These are phyloP conservation scores for Cancer borealis DNA, from an alignment of 2,888 invertebrate genomes.

Conservation along the genomic window DNA sequence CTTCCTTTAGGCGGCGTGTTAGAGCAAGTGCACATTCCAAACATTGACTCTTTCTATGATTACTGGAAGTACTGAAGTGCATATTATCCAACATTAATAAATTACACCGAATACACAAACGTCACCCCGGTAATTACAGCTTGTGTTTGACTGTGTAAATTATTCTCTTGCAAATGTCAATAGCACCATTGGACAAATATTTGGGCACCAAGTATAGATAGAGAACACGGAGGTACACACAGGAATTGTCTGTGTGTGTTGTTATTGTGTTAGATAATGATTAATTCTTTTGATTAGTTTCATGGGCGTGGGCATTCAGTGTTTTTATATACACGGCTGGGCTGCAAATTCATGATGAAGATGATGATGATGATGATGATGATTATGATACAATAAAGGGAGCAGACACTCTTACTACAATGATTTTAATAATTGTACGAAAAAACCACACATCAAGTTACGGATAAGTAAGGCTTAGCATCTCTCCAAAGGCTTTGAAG, in stretches of 20 bases:
- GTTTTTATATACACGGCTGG: too few species aligned
- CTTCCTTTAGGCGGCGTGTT: neutral
- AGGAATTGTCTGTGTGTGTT: neutral
- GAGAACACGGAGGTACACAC: neutral
- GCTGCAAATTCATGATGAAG: too few species aligned
- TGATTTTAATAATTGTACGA: too few species aligned
- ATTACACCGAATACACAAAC: neutral
- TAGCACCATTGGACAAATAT: neutral
- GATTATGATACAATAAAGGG: too few species aligned
- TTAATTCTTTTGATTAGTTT: too few species aligned
- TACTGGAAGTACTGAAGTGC: neutral
- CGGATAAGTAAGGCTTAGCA: too few species aligned
- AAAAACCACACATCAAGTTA: too few species aligned
- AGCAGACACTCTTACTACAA: too few species aligned
- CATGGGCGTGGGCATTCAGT: too few species aligned
- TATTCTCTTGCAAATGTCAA: constrained; percentile 11
- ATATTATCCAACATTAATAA: constrained; percentile 20
- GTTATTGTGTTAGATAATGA: neutral
- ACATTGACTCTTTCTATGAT: constrained; percentile 11
- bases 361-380: too few species aligned
- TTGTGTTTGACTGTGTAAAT: constrained; percentile 5
- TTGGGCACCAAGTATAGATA: neutral
- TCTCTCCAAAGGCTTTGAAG: too few species aligned
- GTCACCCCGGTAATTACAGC: neutral
- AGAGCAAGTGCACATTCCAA: neutral